Evolutionary conservation across 2,888 invertebrate genomes (phyloP).

Genomic region (Embidobia sp.): DNA sequence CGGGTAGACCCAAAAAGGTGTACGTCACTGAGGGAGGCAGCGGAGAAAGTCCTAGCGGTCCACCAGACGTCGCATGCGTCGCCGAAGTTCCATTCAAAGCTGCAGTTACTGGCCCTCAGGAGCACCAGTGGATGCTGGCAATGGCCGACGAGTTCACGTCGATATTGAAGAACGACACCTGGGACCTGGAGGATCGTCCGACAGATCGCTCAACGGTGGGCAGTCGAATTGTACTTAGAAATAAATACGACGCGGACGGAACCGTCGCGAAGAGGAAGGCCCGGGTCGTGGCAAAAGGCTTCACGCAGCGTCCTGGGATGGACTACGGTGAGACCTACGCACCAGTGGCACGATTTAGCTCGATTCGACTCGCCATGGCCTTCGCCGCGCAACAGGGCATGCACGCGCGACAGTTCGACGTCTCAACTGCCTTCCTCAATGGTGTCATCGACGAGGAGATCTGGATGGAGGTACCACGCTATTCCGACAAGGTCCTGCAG

Average conservation of each 20-base stretch:
- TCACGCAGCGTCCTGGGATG: constrained; percentile 58
- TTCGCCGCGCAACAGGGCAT: constrained; percentile 1
- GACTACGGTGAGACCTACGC: constrained; percentile 62
- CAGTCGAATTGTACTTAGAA: constrained; percentile 32
- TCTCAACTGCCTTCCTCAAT: constrained; percentile 2
- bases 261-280: constrained; percentile 56
- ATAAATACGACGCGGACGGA: constrained; percentile 49
- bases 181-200: constrained; percentile 8
- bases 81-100: neutral
- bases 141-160: constrained; percentile 15
- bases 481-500: constrained; percentile 1
- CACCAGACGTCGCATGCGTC: neutral
- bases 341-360: constrained; percentile 56
- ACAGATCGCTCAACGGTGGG: constrained; percentile 29
- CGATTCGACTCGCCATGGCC: neutral
- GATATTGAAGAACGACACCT: constrained; percentile 50
- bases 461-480: neutral
- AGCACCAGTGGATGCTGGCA: neutral
- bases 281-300: constrained; percentile 62
- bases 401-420: constrained; percentile 3
- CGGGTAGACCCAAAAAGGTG: neutral
- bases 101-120: constrained; percentile 1
- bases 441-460: constrained; percentile 4
- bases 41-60: too few species aligned
- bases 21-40: neutral